Evolutionary conservation across 2,888 invertebrate species (phyloP).

Genomic region (Amphipyra tragopoginis): DNA sequence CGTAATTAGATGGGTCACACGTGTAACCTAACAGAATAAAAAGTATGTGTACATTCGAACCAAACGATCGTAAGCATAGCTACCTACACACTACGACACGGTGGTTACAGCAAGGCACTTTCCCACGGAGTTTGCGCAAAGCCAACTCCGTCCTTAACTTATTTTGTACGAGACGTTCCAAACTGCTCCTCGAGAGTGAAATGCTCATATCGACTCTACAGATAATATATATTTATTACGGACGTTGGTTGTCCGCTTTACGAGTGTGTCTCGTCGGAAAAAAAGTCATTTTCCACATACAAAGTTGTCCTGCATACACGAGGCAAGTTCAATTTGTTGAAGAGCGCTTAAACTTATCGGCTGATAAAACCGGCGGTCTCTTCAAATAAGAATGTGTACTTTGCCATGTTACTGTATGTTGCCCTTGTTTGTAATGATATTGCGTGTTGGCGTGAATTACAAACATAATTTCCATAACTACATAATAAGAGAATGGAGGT

Average conservation of each 20-base stretch:
- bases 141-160: constrained; percentile 67
- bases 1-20: constrained; percentile 13
- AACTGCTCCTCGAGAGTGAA: constrained; percentile 61
- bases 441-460: constrained; percentile 46
- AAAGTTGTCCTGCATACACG: constrained; percentile 29
- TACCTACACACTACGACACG: constrained; percentile 9
- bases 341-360: constrained; percentile 27
- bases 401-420: constrained; percentile 41
- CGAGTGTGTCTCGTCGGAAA: constrained; percentile 55
- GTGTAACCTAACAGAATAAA: constrained; percentile 8
- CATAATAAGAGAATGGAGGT: constrained; percentile 31
- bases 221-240: constrained; percentile 66
- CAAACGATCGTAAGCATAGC: constrained; percentile 52
- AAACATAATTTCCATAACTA: constrained; percentile 51
- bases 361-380: constrained; percentile 35
- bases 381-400: constrained; percentile 51
- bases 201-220: constrained; percentile 62
- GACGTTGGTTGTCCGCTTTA: constrained; percentile 61
- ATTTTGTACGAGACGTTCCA: constrained; percentile 70
- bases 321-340: constrained; percentile 37
- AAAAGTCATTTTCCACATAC: constrained; percentile 45
- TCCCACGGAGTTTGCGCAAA: constrained; percentile 74
- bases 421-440: constrained; percentile 45
- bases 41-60: constrained; percentile 31
- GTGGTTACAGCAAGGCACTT: constrained; percentile 59